A percentile compares a stretch with the other conserved stretches of the same genome.
These are phyloP conservation scores for Trichopria drosophilae DNA, from an alignment of 2,888 invertebrate genomes.

Conservation along the genomic window DNA sequence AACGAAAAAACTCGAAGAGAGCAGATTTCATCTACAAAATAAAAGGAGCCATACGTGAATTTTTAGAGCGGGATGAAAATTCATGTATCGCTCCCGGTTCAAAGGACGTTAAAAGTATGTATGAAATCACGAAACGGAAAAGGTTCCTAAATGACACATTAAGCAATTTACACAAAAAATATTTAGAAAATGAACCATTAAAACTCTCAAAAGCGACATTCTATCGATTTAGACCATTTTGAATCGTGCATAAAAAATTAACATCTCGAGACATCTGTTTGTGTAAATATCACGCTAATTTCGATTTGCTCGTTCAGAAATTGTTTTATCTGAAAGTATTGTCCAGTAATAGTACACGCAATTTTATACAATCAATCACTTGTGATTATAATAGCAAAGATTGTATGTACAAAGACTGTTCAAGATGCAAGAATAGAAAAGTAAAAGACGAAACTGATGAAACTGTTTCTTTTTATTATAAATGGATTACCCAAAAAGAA, in stretches of 20 bases:
- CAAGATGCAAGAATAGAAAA: not conserved
- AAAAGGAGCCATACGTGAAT: no score
- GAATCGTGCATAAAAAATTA: conserved; percentile 7
- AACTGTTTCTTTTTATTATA: conserved; percentile 12
- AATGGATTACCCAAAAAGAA: conserved; percentile 12
- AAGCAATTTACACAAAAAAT: no score
- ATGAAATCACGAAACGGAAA: no score
- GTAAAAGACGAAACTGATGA: not conserved
- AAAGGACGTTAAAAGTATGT: no score
- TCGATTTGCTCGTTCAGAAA: conserved; percentile 7
- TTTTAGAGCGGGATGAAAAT: no score
- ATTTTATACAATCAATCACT: conserved; percentile 7
- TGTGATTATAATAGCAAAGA: conserved; percentile 9
- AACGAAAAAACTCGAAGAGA: no score
- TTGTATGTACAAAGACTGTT: conserved; percentile 11
- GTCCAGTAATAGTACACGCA: not conserved
- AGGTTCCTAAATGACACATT: no score
- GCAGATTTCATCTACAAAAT: no score
- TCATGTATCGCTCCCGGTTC: no score
- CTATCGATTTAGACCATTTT: conserved; percentile 12
- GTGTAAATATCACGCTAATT: conserved; percentile 14
- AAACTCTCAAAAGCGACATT: conserved; percentile 6
- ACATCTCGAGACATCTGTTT: conserved; percentile 11
- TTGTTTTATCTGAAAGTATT: conserved; percentile 1
- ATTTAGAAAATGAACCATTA: no score